A percentile compares a stretch with the other conserved stretches of the same genome.
Evolutionary conservation across 2,113 vertebrate genomes (phyloP).

Genomic region (Boulengeromyrus knoepffleri): DNA sequence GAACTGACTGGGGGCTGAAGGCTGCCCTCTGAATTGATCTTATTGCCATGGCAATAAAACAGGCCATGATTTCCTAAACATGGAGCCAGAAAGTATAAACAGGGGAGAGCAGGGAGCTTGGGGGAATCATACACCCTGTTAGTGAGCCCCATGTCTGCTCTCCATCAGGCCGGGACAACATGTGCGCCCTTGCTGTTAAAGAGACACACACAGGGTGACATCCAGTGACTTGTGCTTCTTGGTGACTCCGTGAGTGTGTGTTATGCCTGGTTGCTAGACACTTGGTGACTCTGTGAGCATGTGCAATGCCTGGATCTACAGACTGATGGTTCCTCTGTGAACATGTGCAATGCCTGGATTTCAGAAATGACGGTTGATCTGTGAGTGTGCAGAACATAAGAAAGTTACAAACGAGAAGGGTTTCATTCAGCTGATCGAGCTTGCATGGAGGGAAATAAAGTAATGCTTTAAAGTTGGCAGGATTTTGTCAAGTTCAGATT

Average conservation of each 20-base stretch:
- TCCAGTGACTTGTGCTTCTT: not conserved
- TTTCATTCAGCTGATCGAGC: not conserved
- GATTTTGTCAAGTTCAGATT: not conserved
- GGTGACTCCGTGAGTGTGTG: not conserved
- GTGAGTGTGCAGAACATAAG: not conserved
- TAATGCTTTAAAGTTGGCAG: not conserved
- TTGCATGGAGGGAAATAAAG: not conserved
- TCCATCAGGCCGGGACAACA: not conserved
- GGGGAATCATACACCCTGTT: not conserved
- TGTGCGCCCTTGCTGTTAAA: not conserved
- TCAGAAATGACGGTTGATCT: not conserved
- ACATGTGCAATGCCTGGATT: not conserved
- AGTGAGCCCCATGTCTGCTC: not conserved
- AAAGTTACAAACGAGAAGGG: not conserved
- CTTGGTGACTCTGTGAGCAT: not conserved
- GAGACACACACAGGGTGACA: not conserved
- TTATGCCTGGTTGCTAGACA: not conserved
- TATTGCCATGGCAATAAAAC: slow-evolving; percentile 12
- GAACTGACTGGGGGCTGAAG: not conserved
- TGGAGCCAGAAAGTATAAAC: not conserved
- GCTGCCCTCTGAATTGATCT: not conserved
- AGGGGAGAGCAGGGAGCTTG: not conserved
- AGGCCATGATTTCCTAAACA: slow-evolving; percentile 4
- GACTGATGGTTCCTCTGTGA: not conserved
- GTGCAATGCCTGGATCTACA: not conserved